Evolutionary conservation across 2,797 vertebrate genomes (phyloP), one percentile per base, ranked within the genome.

Genomic region (Sebastiscus albofasciatus): DNA sequence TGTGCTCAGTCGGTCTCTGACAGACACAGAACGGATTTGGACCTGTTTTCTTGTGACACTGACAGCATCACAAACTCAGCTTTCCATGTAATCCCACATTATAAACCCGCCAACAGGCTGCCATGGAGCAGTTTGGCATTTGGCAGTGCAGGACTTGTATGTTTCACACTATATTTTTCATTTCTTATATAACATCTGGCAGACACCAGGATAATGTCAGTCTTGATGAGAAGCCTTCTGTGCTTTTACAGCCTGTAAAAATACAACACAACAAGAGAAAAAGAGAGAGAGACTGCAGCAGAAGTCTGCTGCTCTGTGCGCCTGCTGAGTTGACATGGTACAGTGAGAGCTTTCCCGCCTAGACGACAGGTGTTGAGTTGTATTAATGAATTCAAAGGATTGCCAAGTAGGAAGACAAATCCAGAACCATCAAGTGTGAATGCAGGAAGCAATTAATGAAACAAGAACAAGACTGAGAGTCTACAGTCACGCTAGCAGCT

Each of bases 111-210:
- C 54, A 52, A 42, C 31, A 69, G 49, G 26, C 75, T 78, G 83
- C 78, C 60, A 76, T 46, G 26, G 16, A 67, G 67, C 67, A 55
- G 34, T 62, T 46, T 74, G 74, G 49, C 16, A 12, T 82, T 86
- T 67, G 56, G 77, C 79, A 84, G 58, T 33, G 72, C 54, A 72
- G n/a, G 52, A 70, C 68, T 81, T 77, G 64, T 27, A 49, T 85
- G 82, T 87, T 88, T 81, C 71, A 80, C 69, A 79, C 67, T 46
- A 27, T 42, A 56, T 76, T 78, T 77, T 86, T 79, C 8, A 62
- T 70, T 81, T 81, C 67, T 76, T 80, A 69, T 75, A 81, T 75
- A 89, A 90, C 75, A 72, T 84, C 77, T 91, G 87, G 82, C 80
- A 88, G 67, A 82, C 58, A 72, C 62, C 36, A 58, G 69, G 34